Percentiles rank a stretch among this genome's conserved stretches.
These are phyloP conservation scores for Trypoxylus dichotomus DNA, from an alignment of 1,140 invertebrate species.

Conservation along the genomic window DNA sequence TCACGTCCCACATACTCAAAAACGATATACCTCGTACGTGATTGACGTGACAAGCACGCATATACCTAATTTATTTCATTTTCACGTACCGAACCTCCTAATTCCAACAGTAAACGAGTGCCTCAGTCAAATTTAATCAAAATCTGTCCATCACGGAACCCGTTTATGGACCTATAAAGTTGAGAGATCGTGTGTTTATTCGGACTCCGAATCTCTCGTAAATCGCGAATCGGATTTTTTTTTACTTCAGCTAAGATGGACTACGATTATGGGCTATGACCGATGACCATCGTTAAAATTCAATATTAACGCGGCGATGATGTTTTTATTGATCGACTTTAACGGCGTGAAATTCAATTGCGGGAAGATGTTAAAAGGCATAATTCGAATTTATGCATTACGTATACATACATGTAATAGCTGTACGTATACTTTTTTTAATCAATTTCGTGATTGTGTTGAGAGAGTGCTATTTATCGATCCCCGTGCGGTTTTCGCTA, in stretches of 20 bases:
- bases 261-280: not conserved
- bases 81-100: not conserved
- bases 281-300: not conserved
- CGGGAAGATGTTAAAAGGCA: slow-evolving; percentile 8
- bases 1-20: no score
- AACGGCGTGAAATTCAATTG: slow-evolving; percentile 17
- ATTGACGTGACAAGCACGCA: not conserved
- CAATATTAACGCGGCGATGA: not conserved
- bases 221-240: not conserved
- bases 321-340: not conserved
- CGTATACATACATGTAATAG: not conserved
- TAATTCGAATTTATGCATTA: not conserved
- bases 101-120: slow-evolving; percentile 1
- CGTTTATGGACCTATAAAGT: slow-evolving; percentile 4
- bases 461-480: not conserved
- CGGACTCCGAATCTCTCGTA: not conserved
- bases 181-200: not conserved
- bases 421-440: no score
- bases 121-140: not conserved
- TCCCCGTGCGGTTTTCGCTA: not conserved
- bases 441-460: not conserved
- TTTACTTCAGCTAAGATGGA: no score
- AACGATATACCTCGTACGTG: no score
- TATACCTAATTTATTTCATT: not conserved
- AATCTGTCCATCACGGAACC: not conserved